Evolutionary conservation across 2,113 vertebrate genomes (phyloP), one percentile per base, ranked within the genome.

Genomic region (Gallinago paraguaiae): DNA sequence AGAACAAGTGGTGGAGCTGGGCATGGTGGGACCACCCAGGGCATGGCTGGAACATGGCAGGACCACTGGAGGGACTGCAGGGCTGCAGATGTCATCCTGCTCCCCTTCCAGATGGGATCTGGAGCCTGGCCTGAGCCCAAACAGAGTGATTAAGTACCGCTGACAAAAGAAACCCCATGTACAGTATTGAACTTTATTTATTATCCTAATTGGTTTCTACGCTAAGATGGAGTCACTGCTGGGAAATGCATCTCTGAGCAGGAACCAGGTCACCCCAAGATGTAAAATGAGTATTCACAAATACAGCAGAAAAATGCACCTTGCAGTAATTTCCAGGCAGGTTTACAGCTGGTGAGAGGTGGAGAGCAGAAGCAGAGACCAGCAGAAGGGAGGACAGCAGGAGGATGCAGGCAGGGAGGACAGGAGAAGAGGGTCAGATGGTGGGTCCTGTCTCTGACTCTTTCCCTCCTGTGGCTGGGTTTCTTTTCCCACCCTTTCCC

Each of bases 1-100:
- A 46, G 60, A 31, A 56, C 11, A 13, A 13, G n/a, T 2, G 25
- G 18, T 3, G 33, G 22, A 25, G 57, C 0, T 0, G 41, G 53
- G 53, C 69, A 37, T 0, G 2, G 61, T 3, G n/a, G 69, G 63
- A 43, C 17, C 45, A 30, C 18, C 1, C 6, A 16, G 33, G 25
- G 5, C 2, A 35, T 16, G 9, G 63, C 23, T 48, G 37, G 45
- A 37, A 14, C 3, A 17, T 1, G 3, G 8, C 17, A n/a, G 75
- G n/a, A 30, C 23, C 37, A 7, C 46, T 41, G 3, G 1, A 74
- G 43, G 39, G 37, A 35, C n/a, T 0, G 6, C 48, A 46, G 67
- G 1, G 27, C 63, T 71, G 37, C 2, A 76, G 53, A 35, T 13
- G 0, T 63, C 50, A 35, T 39, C 83, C 67, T 48, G 59, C 27